Evolutionary conservation across 2,888 invertebrate genomes (phyloP), one percentile per base, ranked within the genome.

Genomic region (Tubiluchus corallicola): DNA sequence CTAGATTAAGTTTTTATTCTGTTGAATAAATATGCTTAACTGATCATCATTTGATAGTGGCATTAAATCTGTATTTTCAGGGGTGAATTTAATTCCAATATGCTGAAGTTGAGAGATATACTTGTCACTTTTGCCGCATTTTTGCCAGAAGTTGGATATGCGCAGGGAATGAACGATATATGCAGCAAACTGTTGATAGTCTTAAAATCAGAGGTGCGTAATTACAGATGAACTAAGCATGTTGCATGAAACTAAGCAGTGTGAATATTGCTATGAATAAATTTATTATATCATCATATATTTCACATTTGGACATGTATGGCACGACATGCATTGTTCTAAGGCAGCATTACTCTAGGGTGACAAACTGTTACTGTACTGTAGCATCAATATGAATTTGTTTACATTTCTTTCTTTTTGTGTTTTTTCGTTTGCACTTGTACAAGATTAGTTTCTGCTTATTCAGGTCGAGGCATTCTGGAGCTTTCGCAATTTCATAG

Each of bases 81-180:
- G 13, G 59, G 57, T 37, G 43, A 51, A 3, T 45, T 52, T 38
- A 59, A 58, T 43, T 54, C 53, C 4, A 53, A 55, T 37, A 47
- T 62, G 19, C 50, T 54, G 2, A 51, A 53, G 46, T 47, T 64
- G 29, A 50, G 63, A 16, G 58, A 64, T 20, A 55, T 60, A 16
- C 53, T 64, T 3, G 49, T 59, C 17, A 61, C 62, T 0, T 62
- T 57, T 45, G 50, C 57, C 17, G 54, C 59, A 29, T 59, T 58
- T 45, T 51, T 60, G 39, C 54, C 55, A 4, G 48, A 54, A 4
- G 53, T 63, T 29, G 61, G 61, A 20, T 64, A 63, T 45, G 61
- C 61, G 3, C 64, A 64, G 49, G 64, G 64, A 15, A 64, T 63
- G 63, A 64, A 63, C 43, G 64, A 64, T 48, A 60, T 64, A 18